Base-by-base conservation (phyloP, 2,888 invertebrate genomes). In the Ctenicera cuprea region DNA sequence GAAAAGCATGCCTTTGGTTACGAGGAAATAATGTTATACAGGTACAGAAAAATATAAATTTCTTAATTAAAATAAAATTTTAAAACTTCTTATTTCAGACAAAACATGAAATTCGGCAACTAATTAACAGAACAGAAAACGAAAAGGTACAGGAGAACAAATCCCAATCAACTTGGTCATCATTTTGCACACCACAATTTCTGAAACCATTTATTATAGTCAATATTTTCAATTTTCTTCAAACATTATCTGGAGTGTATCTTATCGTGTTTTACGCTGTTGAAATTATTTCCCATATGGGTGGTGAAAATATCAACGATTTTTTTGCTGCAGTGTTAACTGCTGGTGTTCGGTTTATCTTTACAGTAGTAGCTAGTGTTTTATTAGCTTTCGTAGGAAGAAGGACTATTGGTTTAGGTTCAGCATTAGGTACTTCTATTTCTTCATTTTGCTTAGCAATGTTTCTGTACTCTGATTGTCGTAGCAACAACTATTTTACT, bases 241-340 rank as follows among this genome's bases (percentile, higher is more conserved):
- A 94, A 85, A 92, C 93, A 77, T 86, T 93, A 45, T 93, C 94
- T 3, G 94, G 94, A 61, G 94, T 94, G 16, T 94, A 93, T 82
- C 89, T 94, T 12, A 91, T 94, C 69, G 93, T 94, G 68, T 94
- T 94, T 86, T 94, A 94, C 83, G 94, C 94, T 0, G 93, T 94
- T 0, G 93, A 94, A 80, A 92, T 94, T 70, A 89, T 94, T 8
- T 86, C 89, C 7, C 90, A 91, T 70, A 85, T 89, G 65, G 87
- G 90, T 69, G 90, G 90, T 3, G 79, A 82, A 65, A 81, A 76
- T 20, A 74, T 88, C 16, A 87, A 90, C 76, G 87, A 87, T 52
- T 90, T 90, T 74, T 82, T 89, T 71, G 92, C 92, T 0, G 94
- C 94, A 0, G 92, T 93, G 73, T 88, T 92, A 75, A 93, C 93